Conservation (phyloP, 2,113 vertebrate species). For the Perca schrenkii region DNA sequence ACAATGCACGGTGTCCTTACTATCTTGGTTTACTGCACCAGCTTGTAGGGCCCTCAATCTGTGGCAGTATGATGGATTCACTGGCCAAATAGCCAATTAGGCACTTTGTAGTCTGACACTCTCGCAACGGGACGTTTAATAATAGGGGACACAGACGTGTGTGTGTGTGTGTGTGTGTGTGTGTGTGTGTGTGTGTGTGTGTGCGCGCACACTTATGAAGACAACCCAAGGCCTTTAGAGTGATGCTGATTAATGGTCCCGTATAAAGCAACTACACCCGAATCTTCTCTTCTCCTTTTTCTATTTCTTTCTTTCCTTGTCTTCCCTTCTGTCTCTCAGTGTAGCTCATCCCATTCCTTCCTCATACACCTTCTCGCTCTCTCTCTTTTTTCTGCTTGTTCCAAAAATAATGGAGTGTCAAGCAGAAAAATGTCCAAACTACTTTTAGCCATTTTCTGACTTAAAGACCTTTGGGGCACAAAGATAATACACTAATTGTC, state of each 20-base stretch:
- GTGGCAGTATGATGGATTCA: constrained; percentile 81
- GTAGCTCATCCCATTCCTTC: constrained; percentile 18
- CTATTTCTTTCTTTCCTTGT: constrained; percentile 36
- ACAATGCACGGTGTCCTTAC: constrained; percentile 29
- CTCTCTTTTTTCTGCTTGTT: constrained; percentile 3
- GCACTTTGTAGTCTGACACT: constrained; percentile 79
- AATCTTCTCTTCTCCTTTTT: constrained; percentile 57
- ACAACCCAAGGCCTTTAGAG: constrained; percentile 76
- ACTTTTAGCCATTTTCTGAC: constrained; percentile 58
- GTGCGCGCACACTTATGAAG: constrained; percentile 53
- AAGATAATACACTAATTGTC: constrained; percentile 61
- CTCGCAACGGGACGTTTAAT: constrained; percentile 76
- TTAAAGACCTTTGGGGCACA: constrained; percentile 54
- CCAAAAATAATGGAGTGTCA: constrained; percentile 58
- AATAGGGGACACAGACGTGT: constrained; percentile 65
- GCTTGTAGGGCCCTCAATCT: constrained; percentile 63
- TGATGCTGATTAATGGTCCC: constrained; percentile 80
- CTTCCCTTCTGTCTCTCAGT: constrained; percentile 32
- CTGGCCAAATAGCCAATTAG: constrained; percentile 82
- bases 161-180: constrained; percentile 30
- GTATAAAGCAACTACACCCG: constrained; percentile 59
- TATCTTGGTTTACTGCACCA: constrained; percentile 56
- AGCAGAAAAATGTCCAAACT: constrained; percentile 56
- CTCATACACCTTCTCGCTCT: constrained; percentile 1
- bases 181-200: constrained; percentile 21